phyloP scores from a whole-genome alignment of 2,113 vertebrate genomes.

The Rhynchomys soricoides region DNA sequence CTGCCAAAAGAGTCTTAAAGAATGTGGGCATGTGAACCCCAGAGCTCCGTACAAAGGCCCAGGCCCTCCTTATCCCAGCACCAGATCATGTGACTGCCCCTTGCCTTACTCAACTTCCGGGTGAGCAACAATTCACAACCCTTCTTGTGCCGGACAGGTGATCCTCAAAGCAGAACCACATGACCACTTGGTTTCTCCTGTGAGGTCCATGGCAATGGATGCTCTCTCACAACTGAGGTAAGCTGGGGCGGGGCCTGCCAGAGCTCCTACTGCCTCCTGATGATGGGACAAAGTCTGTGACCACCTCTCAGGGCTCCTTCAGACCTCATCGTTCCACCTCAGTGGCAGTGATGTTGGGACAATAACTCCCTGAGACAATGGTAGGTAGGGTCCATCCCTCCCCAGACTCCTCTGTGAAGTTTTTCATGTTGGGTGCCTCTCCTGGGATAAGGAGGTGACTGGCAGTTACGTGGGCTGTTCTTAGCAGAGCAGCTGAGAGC shows the following conservation, averaged over 20 bases:
- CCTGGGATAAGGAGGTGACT: neutral
- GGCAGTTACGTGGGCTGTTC: neutral
- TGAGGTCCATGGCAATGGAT: constrained; percentile 58
- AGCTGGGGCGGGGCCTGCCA: neutral
- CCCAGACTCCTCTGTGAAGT: neutral
- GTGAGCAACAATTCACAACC: neutral
- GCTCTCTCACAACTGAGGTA: constrained; percentile 69
- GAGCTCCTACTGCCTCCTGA: rapidly evolving
- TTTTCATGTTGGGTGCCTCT: neutral
- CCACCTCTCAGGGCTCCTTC: rapidly evolving
- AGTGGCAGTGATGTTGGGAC: neutral
- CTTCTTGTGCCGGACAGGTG: neutral
- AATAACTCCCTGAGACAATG: rapidly evolving
- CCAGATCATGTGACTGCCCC: neutral
- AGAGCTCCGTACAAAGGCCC: rapidly evolving
- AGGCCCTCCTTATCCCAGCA: neutral
- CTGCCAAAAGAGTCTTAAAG: no score
- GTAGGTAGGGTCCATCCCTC: neutral
- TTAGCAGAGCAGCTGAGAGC: neutral
- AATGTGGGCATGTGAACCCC: rapidly evolving
- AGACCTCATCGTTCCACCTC: neutral
- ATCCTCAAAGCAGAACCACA: constrained; percentile 51
- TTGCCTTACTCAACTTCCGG: rapidly evolving
- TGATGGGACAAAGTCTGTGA: neutral
- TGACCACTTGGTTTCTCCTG: constrained; percentile 57